These are phyloP conservation scores for Tadarida brasiliensis DNA, from an alignment of 2,797 vertebrate genomes.

Conservation along the genomic window DNA sequence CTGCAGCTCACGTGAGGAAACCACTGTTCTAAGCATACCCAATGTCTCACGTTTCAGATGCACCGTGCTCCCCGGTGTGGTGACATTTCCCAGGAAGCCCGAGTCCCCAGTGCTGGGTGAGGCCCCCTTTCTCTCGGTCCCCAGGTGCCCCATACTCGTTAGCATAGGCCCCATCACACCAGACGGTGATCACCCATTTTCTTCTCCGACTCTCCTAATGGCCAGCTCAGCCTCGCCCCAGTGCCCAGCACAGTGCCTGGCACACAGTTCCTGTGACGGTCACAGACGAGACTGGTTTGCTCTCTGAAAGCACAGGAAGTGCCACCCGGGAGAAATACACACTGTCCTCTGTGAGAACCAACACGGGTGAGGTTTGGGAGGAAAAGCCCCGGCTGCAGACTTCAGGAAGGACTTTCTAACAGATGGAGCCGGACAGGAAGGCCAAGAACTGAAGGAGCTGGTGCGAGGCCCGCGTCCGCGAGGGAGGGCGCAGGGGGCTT, in stretches of 20 bases:
- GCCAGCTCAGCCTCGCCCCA: neutral
- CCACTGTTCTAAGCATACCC: neutral
- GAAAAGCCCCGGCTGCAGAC: neutral
- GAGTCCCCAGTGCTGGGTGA: neutral
- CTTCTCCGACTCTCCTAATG: neutral
- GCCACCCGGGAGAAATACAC: neutral
- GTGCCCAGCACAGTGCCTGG: neutral
- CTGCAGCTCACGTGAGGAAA: neutral
- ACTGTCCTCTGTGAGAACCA: neutral
- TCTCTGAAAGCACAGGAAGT: neutral
- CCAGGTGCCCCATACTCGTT: no score
- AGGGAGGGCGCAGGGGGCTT: neutral
- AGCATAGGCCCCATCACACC: neutral
- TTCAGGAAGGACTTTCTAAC: neutral
- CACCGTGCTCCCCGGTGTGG: neutral
- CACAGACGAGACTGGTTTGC: neutral
- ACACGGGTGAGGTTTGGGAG: neutral
- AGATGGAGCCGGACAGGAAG: neutral
- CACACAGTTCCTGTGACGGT: fast-evolving
- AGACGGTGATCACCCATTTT: fast-evolving
- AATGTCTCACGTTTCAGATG: neutral
- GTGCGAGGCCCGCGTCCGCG: neutral
- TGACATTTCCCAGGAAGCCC: neutral
- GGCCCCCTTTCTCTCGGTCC: neutral
- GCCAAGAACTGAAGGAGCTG: neutral